Base-by-base conservation (phyloP, 2,113 vertebrate species). In the Jaculus jaculus region DNA sequence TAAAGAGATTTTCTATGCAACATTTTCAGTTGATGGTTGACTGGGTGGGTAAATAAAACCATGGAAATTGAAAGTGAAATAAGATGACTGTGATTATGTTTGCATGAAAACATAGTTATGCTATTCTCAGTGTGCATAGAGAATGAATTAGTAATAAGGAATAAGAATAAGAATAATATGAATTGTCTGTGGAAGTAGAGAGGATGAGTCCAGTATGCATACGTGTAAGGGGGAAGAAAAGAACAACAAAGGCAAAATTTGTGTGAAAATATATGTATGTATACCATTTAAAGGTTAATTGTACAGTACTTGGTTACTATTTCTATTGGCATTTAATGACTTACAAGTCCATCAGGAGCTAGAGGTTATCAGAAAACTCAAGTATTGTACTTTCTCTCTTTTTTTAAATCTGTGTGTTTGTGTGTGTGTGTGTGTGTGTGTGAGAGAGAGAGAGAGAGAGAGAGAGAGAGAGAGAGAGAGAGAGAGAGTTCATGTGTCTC, bases 161-260 rank as follows among this genome's bases (percentile, higher is more conserved):
- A 12, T 10, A 37, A n/a, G 10, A 58, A 47, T 47, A 37, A 73
- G 34, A 9, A 12, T 10, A 37, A n/a, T 4, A 58, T 11, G 20
- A 8, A 2, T 30, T 82, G 26, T 15, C 7, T 39, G 24, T 8
- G 16, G 20, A 7, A 15, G 26, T 26, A 42, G 37, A 26, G 9
- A 26, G 34, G 78, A 30, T 23, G 34, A 20, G 16, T 20, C 7
- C 37, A 6, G 16, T 6, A 5, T 30, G 60, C 37, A 63, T 39
- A 16, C 3, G 8, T 7, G 23, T 81, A 1, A 42, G 16, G 21
- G 32, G 4, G 4, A 2, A 15, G 20, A 21, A 1, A 42, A 15
- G 26, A 3, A 30, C 16, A 28, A 1, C 26, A 15, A 39, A 81
- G 30, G 24, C 7, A 30, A 42, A 42, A 16, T 12, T 60, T 30